Conservation (phyloP, 2,113 vertebrate genomes). For the Dasyornis broadbenti region DNA sequence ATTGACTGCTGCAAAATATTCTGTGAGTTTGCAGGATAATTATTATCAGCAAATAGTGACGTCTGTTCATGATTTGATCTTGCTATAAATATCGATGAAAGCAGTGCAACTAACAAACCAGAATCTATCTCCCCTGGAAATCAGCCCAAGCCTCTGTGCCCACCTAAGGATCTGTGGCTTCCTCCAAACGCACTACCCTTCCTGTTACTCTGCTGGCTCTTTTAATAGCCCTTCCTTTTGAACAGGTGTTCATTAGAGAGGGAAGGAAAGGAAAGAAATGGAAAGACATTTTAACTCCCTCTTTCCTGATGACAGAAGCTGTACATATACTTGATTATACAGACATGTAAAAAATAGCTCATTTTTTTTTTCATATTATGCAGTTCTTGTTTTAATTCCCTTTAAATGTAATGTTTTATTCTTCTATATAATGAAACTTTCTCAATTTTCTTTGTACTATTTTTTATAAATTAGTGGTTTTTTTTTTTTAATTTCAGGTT, state of each 20-base stretch:
- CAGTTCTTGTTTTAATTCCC: neutral
- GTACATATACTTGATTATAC: neutral
- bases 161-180: neutral
- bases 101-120: neutral
- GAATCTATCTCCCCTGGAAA: neutral
- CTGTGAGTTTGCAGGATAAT: neutral
- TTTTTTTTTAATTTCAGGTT: neutral
- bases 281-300: conserved; percentile 3
- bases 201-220: conserved; percentile 41
- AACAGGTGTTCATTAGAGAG: conserved; percentile 29
- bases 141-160: neutral
- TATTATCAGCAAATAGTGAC: neutral
- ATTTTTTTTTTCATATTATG: neutral
- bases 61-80: neutral
- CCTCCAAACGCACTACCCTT: neutral
- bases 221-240: conserved; percentile 56
- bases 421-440: neutral
- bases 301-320: neutral
- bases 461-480: neutral
- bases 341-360: neutral
- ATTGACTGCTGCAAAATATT: neutral
- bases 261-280: conserved; percentile 1
- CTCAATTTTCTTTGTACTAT: neutral
- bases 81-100: neutral
- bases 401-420: neutral